Evolutionary conservation across 2,113 vertebrate species (phyloP).

Genomic region (Paraplagusia blochii): DNA sequence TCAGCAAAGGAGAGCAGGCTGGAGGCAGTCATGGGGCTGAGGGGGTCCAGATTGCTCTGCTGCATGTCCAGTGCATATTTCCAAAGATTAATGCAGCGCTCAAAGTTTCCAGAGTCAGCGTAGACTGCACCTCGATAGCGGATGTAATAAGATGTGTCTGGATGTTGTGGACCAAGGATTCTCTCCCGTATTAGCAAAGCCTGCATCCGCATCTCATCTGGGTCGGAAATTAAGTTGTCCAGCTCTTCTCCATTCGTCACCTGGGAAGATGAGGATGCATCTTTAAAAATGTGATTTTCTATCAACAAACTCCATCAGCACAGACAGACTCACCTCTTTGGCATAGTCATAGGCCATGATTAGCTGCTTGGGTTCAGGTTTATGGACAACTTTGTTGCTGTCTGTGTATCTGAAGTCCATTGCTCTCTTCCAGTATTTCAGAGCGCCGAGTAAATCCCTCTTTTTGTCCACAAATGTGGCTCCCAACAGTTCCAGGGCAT

Average conservation of each 20-base stretch:
- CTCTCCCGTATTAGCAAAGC: slow-evolving; percentile 93
- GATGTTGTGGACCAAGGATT: slow-evolving; percentile 95
- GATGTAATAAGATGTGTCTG: slow-evolving; percentile 98
- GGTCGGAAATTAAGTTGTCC: slow-evolving; percentile 93
- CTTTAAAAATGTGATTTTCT: no score
- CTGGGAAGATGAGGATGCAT: slow-evolving; percentile 22
- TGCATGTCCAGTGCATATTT: slow-evolving; percentile 99
- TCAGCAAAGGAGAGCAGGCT: slow-evolving; percentile 96
- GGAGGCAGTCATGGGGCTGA: slow-evolving; percentile 97
- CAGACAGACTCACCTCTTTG: slow-evolving; percentile 79
- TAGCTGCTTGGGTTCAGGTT: slow-evolving; percentile 87
- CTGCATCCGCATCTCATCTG: slow-evolving; percentile 98
- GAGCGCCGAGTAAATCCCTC: slow-evolving; percentile 91
- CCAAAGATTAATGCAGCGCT: slow-evolving; percentile 97
- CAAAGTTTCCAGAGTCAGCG: slow-evolving; percentile 97
- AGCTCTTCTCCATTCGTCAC: slow-evolving; percentile 85
- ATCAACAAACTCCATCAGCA: no score
- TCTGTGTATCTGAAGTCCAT: slow-evolving; percentile 95
- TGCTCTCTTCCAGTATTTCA: slow-evolving; percentile 97
- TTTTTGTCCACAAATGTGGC: slow-evolving; percentile 98
- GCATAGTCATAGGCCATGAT: slow-evolving; percentile 96
- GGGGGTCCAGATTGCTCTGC: slow-evolving; percentile 92
- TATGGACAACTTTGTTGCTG: slow-evolving; percentile 82
- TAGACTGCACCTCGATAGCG: slow-evolving; percentile 96
- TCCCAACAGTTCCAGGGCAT: slow-evolving; percentile 92